Base-by-base conservation (phyloP, 2,797 vertebrate species). In the Pelodytes ibericus region DNA sequence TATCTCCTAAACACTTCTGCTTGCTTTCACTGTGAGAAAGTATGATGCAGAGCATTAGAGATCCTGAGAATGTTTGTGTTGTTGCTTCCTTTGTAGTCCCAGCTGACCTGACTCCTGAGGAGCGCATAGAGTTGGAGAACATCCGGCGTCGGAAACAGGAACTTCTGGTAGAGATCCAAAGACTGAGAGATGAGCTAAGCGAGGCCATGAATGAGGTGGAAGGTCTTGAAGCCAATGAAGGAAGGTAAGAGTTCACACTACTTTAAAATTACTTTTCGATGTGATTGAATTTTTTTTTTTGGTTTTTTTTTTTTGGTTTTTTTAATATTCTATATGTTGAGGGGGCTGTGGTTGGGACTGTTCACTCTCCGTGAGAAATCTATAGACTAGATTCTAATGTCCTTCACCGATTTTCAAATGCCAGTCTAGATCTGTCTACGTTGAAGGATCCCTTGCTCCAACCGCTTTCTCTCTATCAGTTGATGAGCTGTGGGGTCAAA, bases 181-280 rank as follows among this genome's bases (percentile, higher is more conserved):
- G 96, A 63, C 92, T 98, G 67, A 87, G 95, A 0, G 95, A 98
- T 82, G 96, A 98, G 84, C 89, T 98, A 27, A 91, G 95, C 5
- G 96, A 98, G 83, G 96, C 96, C 59, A 96, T 98, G 88, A 91
- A 95, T 26, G 96, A 98, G 83, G 95, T 98, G 82, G 96, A 97
- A 80, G 95, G 95, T 20, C 92, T 98, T 68, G 96, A 98, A 85
- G 94, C 90, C 83, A 96, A 93, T 82, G 96, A 98, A 92, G 95
- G 95, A 90, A 98, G 96, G 96, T 97, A 73, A 13, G 62, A 60
- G 18, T 18, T 6, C 10, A n/a, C 13, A 36, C 5, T 36, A 36
- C 33, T 5, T 36, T 36, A 13, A 36, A 36, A 36, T 5, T 13
- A 5, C 1, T 36, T 36, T 13, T 39, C 24, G 25, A 25, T 11